Conservation (phyloP, 2,113 vertebrate genomes). For the Cephalophus harveyi region DNA sequence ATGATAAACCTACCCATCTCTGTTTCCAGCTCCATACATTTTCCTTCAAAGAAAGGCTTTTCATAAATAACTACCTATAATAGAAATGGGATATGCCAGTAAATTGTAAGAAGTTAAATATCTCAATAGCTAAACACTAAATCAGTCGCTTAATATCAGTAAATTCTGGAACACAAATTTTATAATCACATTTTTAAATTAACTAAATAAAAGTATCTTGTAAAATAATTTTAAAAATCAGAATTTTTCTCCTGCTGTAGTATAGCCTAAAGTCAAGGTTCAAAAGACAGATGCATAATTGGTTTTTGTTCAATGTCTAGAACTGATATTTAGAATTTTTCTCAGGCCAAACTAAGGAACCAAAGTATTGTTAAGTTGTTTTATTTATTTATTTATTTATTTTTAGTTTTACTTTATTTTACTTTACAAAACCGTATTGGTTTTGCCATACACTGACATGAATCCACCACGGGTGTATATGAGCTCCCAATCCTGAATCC, state of each 20-base stretch:
- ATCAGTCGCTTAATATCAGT: background rate
- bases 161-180: background rate
- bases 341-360: background rate
- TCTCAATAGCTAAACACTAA: background rate
- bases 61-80: constrained; percentile 89
- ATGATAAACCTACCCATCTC: constrained; percentile 80
- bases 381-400: too few species aligned
- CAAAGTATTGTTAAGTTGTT: background rate
- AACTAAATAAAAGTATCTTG: background rate
- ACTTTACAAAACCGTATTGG: too few species aligned
- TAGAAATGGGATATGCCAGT: background rate
- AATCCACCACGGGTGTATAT: too few species aligned
- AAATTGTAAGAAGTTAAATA: background rate
- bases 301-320: background rate
- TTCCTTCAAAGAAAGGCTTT: constrained; percentile 92
- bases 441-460: too few species aligned
- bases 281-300: background rate
- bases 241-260: background rate
- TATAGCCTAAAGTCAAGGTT: background rate
- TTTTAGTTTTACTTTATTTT: too few species aligned
- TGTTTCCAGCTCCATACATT: constrained; percentile 83
- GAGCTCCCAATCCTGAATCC: too few species aligned
- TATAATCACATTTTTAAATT: background rate
- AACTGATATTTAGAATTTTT: background rate
- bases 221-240: background rate